These are phyloP conservation scores for Tinea pellionella DNA, from an alignment of 2,888 invertebrate species.

Conservation along the genomic window DNA sequence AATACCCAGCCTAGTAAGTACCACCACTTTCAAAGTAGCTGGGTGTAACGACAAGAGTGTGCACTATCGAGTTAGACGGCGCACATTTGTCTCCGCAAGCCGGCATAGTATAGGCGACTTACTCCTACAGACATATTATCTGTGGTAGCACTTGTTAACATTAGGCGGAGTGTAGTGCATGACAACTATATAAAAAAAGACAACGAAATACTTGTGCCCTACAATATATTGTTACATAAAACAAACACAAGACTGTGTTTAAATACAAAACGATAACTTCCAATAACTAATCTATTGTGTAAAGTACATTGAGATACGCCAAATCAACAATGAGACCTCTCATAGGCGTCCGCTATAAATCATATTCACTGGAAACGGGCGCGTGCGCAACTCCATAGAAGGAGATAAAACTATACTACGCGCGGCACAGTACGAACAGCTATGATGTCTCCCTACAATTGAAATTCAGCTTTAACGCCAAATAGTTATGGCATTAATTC, in stretches of 20 bases:
- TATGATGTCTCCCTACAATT: neutral
- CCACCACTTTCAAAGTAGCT: too few species aligned
- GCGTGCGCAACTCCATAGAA: constrained; percentile 47
- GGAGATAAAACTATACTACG: neutral
- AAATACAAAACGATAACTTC: constrained; percentile 37
- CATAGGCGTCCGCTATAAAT: constrained; percentile 49
- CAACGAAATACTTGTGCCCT: neutral
- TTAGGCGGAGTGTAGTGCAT: too few species aligned
- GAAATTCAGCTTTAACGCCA: neutral
- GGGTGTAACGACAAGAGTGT: too few species aligned
- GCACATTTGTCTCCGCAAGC: too few species aligned
- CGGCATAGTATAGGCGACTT: too few species aligned
- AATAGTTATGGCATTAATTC: neutral
- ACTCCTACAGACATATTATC: too few species aligned
- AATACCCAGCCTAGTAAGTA: too few species aligned
- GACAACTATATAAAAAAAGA: neutral
- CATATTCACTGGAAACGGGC: constrained; percentile 49
- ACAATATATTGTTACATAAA: neutral
- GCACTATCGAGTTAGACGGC: too few species aligned
- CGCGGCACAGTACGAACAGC: neutral
- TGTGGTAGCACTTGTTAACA: too few species aligned
- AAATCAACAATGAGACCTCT: constrained; percentile 52
- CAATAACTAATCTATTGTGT: constrained; percentile 38
- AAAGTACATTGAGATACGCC: constrained; percentile 40
- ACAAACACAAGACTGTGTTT: neutral